Percentiles rank a stretch among this genome's conserved stretches.
Conservation (phyloP, 23 tunicate species). For the Trididemnum clinides region DNA sequence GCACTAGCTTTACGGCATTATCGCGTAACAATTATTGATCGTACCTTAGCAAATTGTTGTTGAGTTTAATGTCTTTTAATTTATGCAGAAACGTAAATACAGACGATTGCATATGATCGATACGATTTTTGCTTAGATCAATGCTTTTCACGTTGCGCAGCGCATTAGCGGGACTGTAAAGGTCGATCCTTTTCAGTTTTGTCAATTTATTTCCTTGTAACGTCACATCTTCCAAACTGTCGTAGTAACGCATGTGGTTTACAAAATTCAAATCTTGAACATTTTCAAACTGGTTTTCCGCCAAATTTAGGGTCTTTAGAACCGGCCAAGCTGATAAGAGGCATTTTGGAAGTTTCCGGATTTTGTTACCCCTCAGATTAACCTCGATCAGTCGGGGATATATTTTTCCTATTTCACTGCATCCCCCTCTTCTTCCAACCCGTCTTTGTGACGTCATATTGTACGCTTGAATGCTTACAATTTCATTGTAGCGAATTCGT, state of each 20-base stretch:
- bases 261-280: slow-evolving; percentile 51
- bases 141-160: slow-evolving; percentile 38
- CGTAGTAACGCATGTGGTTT: slow-evolving; percentile 12
- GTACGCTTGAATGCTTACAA: not conserved
- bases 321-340: slow-evolving; percentile 54
- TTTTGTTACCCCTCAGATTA: slow-evolving; percentile 61
- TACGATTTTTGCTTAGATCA: slow-evolving; percentile 56
- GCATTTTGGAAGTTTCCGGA: slow-evolving; percentile 71
- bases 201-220: slow-evolving; percentile 46
- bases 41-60: slow-evolving; percentile 63
- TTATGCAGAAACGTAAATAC: slow-evolving; percentile 64
- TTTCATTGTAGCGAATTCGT: slow-evolving; percentile 72
- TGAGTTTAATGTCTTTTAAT: slow-evolving; percentile 30
- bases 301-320: slow-evolving; percentile 51
- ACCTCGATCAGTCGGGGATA: slow-evolving; percentile 46
- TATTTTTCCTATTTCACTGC: slow-evolving; percentile 18
- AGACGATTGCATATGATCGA: slow-evolving; percentile 42
- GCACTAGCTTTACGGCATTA: too few relatives aligned
- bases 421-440: not conserved
- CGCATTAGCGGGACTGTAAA: slow-evolving; percentile 35
- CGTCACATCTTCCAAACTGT: slow-evolving; percentile 56
- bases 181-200: slow-evolving; percentile 32
- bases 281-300: slow-evolving; percentile 44
- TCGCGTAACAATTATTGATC: too few relatives aligned
- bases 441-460: not conserved